Evolutionary conservation across 2,797 vertebrate genomes (phyloP).

Genomic region (Potorous gilbertii): DNA sequence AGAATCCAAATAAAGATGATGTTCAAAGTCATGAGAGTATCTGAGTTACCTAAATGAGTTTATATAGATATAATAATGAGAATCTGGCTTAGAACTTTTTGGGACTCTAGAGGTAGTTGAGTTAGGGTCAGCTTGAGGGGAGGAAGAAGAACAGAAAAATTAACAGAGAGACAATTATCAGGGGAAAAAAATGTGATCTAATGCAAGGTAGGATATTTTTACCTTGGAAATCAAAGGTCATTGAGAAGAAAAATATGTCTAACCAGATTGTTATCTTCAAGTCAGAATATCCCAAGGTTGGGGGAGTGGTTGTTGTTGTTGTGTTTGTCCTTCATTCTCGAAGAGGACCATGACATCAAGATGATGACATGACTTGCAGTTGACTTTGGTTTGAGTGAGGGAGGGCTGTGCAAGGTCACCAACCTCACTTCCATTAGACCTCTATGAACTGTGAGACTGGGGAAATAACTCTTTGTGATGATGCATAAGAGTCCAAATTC

Average conservation of each 20-base stretch:
- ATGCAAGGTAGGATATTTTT: background rate
- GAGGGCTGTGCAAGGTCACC: no score
- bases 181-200: background rate
- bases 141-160: background rate
- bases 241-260: background rate
- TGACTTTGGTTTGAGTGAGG: no score
- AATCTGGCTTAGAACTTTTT: background rate
- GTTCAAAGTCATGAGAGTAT: background rate
- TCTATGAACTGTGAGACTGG: background rate
- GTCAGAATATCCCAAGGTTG: background rate
- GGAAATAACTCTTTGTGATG: background rate
- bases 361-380: no score
- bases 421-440: background rate
- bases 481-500: background rate
- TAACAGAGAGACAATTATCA: background rate
- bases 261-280: background rate
- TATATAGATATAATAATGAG: background rate
- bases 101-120: background rate
- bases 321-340: no score
- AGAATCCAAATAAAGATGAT: background rate
- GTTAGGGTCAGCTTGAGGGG: background rate
- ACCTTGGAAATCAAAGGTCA: background rate
- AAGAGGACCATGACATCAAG: no score
- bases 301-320: no score
- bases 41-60: background rate